These are phyloP conservation scores for Psilopogon haemacephalus DNA, from an alignment of 2,113 vertebrate species.

Conservation along the genomic window DNA sequence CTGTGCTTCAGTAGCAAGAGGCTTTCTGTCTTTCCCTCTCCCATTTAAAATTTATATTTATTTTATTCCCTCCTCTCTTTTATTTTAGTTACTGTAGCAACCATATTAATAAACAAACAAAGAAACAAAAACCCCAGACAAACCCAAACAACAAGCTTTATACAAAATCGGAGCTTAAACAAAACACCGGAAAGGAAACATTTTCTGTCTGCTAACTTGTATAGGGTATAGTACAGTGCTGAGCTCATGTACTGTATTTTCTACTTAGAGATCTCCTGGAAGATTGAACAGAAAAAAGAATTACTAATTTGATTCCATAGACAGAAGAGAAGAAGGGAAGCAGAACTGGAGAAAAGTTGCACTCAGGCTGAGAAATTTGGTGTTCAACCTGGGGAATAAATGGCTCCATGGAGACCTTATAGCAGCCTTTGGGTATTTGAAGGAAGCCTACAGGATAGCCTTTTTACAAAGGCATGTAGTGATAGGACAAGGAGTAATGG, in stretches of 20 bases:
- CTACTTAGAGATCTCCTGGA: not conserved
- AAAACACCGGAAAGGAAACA: not conserved
- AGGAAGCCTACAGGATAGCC: too few relatives aligned
- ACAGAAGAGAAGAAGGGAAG: not conserved
- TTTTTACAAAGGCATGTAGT: too few relatives aligned
- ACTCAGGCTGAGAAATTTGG: not conserved
- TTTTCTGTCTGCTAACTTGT: not conserved
- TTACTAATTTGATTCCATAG: not conserved
- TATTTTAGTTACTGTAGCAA: not conserved
- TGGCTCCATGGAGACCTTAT: too few relatives aligned
- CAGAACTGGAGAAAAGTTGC: not conserved
- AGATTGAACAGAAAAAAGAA: not conserved
- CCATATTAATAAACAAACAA: not conserved
- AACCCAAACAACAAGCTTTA: not conserved
- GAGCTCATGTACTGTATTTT: not conserved
- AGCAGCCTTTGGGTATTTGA: too few relatives aligned
- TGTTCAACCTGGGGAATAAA: not conserved
- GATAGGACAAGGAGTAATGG: too few relatives aligned
- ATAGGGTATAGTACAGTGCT: not conserved
- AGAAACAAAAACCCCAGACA: too few relatives aligned
- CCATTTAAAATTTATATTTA: slow-evolving; percentile 15
- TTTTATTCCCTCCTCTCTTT: not conserved
- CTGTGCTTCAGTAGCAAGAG: not conserved
- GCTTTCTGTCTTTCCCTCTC: not conserved
- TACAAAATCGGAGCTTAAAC: not conserved